Percentiles rank a stretch among this genome's conserved stretches.
Evolutionary conservation across 2,113 vertebrate species (phyloP).

Genomic region (Clarias magur): DNA sequence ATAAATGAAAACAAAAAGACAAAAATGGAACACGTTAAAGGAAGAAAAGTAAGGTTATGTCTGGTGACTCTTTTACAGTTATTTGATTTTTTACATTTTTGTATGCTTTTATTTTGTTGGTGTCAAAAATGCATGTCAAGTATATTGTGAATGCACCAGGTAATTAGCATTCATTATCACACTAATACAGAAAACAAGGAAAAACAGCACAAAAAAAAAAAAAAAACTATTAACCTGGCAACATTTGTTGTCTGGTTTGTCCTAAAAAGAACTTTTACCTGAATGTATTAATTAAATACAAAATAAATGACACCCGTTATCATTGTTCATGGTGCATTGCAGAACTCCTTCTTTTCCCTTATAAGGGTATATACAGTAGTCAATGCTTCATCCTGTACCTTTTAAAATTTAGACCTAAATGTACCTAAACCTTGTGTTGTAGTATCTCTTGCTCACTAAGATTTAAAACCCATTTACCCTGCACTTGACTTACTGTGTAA

Average conservation of each 20-base stretch:
- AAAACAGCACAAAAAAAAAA: too few relatives aligned
- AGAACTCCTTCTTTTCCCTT: background rate
- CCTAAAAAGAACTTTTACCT: background rate
- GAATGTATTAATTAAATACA: too few relatives aligned
- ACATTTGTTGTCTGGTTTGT: background rate
- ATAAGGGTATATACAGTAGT: background rate
- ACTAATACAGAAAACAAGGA: too few relatives aligned
- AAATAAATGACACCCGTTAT: background rate
- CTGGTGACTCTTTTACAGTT: background rate
- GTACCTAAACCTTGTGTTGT: too few relatives aligned
- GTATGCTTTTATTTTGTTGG: background rate
- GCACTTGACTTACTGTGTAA: constrained; percentile 1
- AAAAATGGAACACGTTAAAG: background rate
- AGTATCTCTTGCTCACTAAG: background rate
- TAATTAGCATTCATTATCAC: background rate
- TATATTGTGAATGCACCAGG: background rate
- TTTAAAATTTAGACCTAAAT: background rate
- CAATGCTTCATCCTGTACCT: background rate
- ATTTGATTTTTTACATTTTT: background rate
- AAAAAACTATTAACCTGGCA: background rate
- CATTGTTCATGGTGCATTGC: background rate
- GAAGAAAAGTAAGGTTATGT: background rate
- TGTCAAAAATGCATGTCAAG: background rate
- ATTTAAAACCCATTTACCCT: constrained; percentile 26
- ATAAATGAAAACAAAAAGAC: background rate